These are phyloP conservation scores for Dione vanillae DNA, from an alignment of 2,888 invertebrate species.

Conservation along the genomic window DNA sequence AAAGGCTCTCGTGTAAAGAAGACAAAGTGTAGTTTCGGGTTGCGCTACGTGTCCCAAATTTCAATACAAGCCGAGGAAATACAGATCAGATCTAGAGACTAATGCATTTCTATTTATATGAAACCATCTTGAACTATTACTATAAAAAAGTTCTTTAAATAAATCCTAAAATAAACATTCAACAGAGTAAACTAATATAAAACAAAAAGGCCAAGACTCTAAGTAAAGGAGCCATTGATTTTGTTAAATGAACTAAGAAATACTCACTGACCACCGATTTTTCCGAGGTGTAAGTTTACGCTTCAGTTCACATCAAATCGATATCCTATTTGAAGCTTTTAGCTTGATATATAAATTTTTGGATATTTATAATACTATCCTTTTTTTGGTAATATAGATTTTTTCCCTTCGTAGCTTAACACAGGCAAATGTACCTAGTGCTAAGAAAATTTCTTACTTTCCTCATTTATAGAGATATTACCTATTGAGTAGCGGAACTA, in stretches of 20 bases:
- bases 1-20: not conserved
- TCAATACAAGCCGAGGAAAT: not conserved
- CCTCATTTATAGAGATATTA: no score
- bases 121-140: not conserved
- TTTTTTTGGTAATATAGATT: not conserved
- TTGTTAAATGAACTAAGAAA: constrained; percentile 74
- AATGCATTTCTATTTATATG: not conserved
- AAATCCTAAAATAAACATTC: constrained; percentile 16
- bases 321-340: constrained; percentile 23
- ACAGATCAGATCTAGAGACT: not conserved
- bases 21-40: not conserved
- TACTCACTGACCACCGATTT: constrained; percentile 66
- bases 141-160: not conserved
- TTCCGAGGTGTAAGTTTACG: constrained; percentile 35
- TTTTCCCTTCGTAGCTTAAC: no score
- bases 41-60: not conserved
- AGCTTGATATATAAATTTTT: constrained; percentile 9
- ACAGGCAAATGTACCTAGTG: no score
- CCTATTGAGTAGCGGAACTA: no score
- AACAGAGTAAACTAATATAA: constrained; percentile 1
- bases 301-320: constrained; percentile 27
- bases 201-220: constrained; percentile 18
- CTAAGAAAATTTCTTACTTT: no score
- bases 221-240: constrained; percentile 60
- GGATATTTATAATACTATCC: not conserved